Evolutionary conservation across 2,888 invertebrate genomes (phyloP).

Genomic region (Oxyscelio sp.): DNA sequence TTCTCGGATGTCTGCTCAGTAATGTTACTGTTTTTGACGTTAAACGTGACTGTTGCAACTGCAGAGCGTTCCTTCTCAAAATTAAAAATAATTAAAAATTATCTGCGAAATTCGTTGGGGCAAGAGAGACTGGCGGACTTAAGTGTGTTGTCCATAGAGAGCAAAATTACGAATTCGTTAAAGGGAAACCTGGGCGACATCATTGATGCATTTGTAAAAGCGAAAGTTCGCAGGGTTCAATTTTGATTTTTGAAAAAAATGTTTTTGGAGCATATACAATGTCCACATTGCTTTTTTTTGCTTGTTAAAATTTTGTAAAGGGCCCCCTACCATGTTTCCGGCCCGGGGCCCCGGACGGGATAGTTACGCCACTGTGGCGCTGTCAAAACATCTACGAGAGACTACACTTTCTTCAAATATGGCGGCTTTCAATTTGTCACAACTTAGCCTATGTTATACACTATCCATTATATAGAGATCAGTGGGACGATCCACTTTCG

Average conservation of each 20-base stretch:
- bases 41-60: conserved; percentile 49
- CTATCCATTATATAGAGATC: too few species aligned
- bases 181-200: conserved; percentile 58
- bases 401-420: too few species aligned
- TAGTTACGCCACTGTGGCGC: too few species aligned
- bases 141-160: conserved; percentile 56
- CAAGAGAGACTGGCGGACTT: conserved; percentile 64
- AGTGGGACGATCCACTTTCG: too few species aligned
- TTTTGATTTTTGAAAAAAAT: background rate
- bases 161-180: conserved; percentile 42
- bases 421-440: too few species aligned
- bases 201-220: conserved; percentile 62
- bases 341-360: too few species aligned
- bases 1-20: conserved; percentile 55
- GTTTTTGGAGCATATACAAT: too few species aligned
- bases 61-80: conserved; percentile 59
- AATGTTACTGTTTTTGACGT: conserved; percentile 50
- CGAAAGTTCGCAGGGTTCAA: conserved; percentile 48
- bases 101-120: conserved; percentile 47
- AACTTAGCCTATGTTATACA: too few species aligned
- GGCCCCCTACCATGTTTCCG: too few species aligned
- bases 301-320: too few species aligned
- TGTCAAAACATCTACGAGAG: too few species aligned
- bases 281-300: too few species aligned
- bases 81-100: conserved; percentile 57